Conservation (phyloP, 2,888 invertebrate species). For the Tolmerus cingulatus region DNA sequence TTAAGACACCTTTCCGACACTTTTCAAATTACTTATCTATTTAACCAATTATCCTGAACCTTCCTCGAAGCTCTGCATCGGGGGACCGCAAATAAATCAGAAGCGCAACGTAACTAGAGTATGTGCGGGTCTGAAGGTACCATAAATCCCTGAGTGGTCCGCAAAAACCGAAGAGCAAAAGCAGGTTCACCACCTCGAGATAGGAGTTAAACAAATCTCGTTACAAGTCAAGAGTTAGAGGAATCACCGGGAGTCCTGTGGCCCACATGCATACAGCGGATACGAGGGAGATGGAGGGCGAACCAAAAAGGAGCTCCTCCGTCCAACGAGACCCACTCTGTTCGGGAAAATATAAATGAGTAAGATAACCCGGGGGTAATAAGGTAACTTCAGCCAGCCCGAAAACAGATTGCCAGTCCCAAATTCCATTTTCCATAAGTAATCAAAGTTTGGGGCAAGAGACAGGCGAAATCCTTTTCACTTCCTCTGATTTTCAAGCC, state of each 20-base stretch:
- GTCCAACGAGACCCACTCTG: not conserved
- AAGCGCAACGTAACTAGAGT: not conserved
- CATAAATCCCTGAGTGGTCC: not conserved
- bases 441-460: not conserved
- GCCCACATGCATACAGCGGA: not conserved
- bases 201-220: not conserved
- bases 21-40: not conserved
- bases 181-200: not conserved
- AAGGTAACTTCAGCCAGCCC: not conserved
- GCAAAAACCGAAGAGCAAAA: not conserved
- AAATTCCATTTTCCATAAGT: constrained; percentile 17
- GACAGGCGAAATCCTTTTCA: not conserved
- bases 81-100: not conserved
- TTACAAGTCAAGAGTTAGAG: not conserved
- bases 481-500: not conserved
- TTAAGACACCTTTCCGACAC: not conserved
- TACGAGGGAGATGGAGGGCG: not conserved
- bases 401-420: constrained; percentile 10
- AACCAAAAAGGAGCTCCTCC: not conserved
- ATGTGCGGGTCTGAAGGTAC: not conserved
- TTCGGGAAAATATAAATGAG: not conserved
- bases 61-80: not conserved
- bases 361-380: constrained; percentile 5
- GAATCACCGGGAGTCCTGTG: not conserved
- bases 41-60: not conserved